Evolutionary conservation across 2,113 vertebrate species (phyloP).

Genomic region (Delphinapterus leucas): DNA sequence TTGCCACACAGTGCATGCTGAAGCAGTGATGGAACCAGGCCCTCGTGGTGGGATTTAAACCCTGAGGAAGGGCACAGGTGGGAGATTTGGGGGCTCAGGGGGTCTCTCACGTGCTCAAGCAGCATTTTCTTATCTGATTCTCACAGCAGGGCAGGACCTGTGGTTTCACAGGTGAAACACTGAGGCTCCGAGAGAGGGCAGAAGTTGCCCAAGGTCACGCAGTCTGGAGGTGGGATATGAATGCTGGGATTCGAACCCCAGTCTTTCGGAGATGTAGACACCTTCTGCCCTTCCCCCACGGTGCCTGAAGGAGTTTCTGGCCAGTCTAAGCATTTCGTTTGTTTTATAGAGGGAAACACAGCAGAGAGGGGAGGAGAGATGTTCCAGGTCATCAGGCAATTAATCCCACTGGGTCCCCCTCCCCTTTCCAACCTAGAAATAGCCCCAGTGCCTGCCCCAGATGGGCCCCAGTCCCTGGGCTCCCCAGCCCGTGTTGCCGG

Average conservation of each 20-base stretch:
- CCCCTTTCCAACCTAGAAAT: background rate
- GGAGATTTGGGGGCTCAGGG: rapidly evolving
- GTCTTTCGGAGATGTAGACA: background rate
- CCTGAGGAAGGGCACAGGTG: background rate
- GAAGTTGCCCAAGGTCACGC: background rate
- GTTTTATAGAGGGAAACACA: background rate
- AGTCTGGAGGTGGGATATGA: background rate
- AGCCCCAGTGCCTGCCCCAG: background rate
- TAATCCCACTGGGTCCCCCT: background rate
- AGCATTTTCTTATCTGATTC: background rate
- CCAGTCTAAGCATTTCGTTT: background rate
- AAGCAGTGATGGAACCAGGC: background rate
- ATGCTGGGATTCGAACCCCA: background rate
- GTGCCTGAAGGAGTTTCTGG: background rate
- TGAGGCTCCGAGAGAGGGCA: background rate
- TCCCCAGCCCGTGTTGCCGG: rapidly evolving
- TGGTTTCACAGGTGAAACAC: background rate
- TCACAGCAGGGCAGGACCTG: rapidly evolving
- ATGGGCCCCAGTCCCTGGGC: background rate
- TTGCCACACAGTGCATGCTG: background rate
- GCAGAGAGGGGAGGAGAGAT: background rate
- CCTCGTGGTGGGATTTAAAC: background rate
- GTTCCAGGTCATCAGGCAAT: background rate
- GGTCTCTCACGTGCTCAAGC: rapidly evolving
- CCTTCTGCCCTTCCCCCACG: too few relatives aligned